Conservation (phyloP, 2,888 invertebrate genomes). For the Chymomyza amoena region DNA sequence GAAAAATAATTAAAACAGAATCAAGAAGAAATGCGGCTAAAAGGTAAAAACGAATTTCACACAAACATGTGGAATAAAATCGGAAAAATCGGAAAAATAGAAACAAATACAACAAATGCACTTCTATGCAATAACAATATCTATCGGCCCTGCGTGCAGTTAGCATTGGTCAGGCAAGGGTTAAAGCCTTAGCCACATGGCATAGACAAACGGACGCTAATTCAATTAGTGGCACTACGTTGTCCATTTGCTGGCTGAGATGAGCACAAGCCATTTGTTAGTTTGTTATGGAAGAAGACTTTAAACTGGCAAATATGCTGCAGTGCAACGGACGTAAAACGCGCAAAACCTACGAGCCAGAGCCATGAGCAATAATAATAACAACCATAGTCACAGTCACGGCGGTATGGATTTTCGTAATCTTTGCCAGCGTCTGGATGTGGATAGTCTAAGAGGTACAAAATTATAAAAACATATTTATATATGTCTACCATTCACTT, state of each 20-base stretch:
- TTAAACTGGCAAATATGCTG: slow-evolving; percentile 55
- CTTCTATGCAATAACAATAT: background rate
- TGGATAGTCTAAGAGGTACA: slow-evolving; percentile 73
- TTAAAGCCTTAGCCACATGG: slow-evolving; percentile 19
- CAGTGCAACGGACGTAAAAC: slow-evolving; percentile 56
- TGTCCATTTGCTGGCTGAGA: slow-evolving; percentile 18
- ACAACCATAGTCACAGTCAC: slow-evolving; percentile 3
- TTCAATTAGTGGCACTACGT: slow-evolving; percentile 59
- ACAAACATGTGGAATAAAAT: background rate
- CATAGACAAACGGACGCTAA: slow-evolving; percentile 46
- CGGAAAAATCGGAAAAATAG: background rate
- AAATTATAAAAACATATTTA: slow-evolving; percentile 19
- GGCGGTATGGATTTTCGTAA: slow-evolving; percentile 74
- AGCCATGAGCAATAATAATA: background rate
- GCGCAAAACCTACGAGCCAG: background rate
- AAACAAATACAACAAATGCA: background rate
- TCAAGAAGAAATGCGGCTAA: background rate
- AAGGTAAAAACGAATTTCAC: background rate
- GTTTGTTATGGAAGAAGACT: background rate
- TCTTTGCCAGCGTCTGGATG: slow-evolving; percentile 74
- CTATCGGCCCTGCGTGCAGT: slow-evolving; percentile 20
- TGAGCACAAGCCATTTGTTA: slow-evolving; percentile 21
- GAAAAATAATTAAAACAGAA: background rate
- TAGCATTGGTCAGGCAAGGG: slow-evolving; percentile 20
- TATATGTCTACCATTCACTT: background rate